Percentiles rank a stretch among this genome's conserved stretches.
These are phyloP conservation scores for Myathropa florea DNA, from an alignment of 2,888 invertebrate genomes.

Conservation along the genomic window DNA sequence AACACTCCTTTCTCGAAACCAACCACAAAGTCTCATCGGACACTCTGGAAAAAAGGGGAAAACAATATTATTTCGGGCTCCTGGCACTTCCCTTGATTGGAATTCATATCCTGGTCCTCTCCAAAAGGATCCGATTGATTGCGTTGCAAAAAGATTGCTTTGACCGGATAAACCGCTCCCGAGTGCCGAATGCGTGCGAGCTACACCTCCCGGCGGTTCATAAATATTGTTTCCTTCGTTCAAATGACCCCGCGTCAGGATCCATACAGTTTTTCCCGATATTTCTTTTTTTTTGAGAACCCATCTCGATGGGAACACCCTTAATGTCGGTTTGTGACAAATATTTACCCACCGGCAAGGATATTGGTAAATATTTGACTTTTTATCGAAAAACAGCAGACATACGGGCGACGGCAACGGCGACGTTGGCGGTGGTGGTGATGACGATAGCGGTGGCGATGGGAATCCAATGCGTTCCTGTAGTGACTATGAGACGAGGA, in stretches of 20 bases:
- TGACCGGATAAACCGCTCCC: neutral
- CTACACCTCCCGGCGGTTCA: neutral
- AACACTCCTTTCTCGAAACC: too few relatives aligned
- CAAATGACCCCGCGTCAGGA: neutral
- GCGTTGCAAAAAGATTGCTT: neutral
- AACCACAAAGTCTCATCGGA: neutral
- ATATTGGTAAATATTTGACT: constrained; percentile 67
- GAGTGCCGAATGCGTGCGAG: neutral
- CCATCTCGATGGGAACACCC: constrained; percentile 55
- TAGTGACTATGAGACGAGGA: neutral
- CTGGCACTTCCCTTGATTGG: neutral
- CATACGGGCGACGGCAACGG: constrained; percentile 36
- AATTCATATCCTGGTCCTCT: neutral
- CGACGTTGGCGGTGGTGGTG: neutral
- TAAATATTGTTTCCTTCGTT: neutral
- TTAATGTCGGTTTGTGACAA: constrained; percentile 53
- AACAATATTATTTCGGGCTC: neutral
- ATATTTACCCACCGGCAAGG: constrained; percentile 61
- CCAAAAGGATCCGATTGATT: neutral
- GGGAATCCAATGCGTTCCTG: constrained; percentile 14
- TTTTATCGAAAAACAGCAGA: constrained; percentile 62
- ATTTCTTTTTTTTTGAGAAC: constrained; percentile 28
- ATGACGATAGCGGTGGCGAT: neutral
- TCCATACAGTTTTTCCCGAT: neutral
- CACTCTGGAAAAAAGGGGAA: neutral